These are phyloP conservation scores for Homalodisca vitripennis DNA, from an alignment of 1,140 invertebrate genomes.

Conservation along the genomic window DNA sequence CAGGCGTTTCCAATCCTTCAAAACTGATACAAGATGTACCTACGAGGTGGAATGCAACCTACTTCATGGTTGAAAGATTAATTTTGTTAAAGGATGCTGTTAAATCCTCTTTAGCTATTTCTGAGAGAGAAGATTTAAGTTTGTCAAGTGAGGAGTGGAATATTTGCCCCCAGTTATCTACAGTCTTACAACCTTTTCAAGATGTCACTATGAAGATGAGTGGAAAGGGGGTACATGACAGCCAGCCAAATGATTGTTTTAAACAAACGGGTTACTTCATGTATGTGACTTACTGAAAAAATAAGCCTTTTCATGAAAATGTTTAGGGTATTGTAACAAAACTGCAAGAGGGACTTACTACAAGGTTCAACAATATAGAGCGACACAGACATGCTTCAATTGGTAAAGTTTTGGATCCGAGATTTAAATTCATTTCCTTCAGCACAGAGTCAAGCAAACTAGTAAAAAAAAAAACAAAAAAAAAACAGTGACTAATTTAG, in stretches of 20 bases:
- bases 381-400: constrained; percentile 43
- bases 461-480: background rate
- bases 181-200: too few relatives aligned
- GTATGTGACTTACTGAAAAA: too few relatives aligned
- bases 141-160: too few relatives aligned
- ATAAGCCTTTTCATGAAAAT: too few relatives aligned
- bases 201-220: too few relatives aligned
- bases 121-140: too few relatives aligned
- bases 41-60: constrained; percentile 47
- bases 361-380: constrained; percentile 44
- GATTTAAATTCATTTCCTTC: constrained; percentile 22
- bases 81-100: constrained; percentile 39
- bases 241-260: too few relatives aligned
- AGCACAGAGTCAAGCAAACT: background rate
- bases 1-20: constrained; percentile 26
- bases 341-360: constrained; percentile 40
- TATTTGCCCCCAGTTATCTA: too few relatives aligned
- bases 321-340: too few relatives aligned
- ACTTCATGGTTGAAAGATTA: constrained; percentile 48
- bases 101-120: constrained; percentile 42
- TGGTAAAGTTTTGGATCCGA: constrained; percentile 41
- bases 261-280: too few relatives aligned
- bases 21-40: constrained; percentile 44
- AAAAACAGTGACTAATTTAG: background rate
- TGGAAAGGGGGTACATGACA: too few relatives aligned